Conservation (phyloP, 2,888 invertebrate genomes). For the Heteromyza rotundicornis region DNA sequence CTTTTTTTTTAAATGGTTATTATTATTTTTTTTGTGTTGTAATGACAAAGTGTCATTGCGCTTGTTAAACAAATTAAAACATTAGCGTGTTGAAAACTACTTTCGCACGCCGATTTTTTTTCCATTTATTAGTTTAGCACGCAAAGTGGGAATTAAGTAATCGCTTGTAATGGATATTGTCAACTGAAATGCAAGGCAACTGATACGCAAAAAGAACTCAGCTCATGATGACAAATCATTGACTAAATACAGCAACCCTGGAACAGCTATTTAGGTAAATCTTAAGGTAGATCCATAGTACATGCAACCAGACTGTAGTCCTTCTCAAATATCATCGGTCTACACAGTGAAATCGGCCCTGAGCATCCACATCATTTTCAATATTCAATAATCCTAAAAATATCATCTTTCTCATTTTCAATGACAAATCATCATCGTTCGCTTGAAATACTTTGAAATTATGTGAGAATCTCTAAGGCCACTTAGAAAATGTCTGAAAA, state of each 20-base stretch:
- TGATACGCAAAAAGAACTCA: not conserved
- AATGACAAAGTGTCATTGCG: not conserved
- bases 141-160: conserved; percentile 21
- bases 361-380: no score
- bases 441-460: no score
- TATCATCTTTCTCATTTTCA: no score
- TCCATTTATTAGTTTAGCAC: conserved; percentile 2
- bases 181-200: not conserved
- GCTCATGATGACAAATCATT: not conserved
- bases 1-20: not conserved
- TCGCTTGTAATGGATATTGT: no score
- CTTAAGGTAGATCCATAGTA: no score
- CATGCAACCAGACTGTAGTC: no score
- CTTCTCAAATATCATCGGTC: no score
- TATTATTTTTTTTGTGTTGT: not conserved
- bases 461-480: not conserved
- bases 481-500: not conserved
- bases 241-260: no score
- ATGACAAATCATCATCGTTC: no score
- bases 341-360: no score
- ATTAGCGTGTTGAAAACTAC: conserved; percentile 14
- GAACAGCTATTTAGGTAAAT: no score
- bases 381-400: no score
- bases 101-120: not conserved
- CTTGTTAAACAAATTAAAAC: conserved; percentile 9